Evolutionary conservation across 2,113 vertebrate genomes (phyloP).

Genomic region (Aramus guarauna): DNA sequence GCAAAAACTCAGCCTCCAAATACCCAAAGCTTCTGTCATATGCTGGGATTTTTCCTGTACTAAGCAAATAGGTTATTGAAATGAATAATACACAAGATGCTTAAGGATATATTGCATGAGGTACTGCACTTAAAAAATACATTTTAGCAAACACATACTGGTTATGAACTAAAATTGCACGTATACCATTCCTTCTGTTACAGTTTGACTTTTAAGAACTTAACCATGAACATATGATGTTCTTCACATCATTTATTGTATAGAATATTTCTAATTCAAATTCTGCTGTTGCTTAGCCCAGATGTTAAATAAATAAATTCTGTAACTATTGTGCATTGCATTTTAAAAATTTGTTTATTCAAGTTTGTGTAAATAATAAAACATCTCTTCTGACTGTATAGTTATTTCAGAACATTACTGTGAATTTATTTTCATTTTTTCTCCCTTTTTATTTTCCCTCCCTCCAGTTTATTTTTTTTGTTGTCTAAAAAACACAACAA

Average conservation of each 20-base stretch:
- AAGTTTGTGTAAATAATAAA: not conserved
- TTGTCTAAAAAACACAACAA: conserved; percentile 99
- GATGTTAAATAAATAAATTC: not conserved
- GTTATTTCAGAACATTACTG: not conserved
- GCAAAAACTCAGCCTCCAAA: not conserved
- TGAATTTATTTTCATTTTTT: not conserved
- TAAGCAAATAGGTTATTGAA: not conserved
- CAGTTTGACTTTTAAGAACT: not conserved
- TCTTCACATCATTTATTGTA: not conserved
- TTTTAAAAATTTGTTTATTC: not conserved
- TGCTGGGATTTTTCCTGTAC: not conserved
- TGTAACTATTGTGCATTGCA: too few relatives aligned
- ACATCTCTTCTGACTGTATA: not conserved
- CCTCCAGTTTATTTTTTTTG: conserved; percentile 90
- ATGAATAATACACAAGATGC: not conserved
- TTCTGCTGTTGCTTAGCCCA: not conserved
- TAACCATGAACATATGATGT: not conserved
- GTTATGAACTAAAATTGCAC: not conserved
- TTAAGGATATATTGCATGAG: not conserved
- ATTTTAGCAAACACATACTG: not conserved
- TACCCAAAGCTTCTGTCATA: not conserved
- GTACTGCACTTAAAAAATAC: not conserved
- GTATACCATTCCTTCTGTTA: not conserved
- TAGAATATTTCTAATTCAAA: not conserved
- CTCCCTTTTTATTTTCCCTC: not conserved